Base-by-base conservation (phyloP, 2,888 invertebrate genomes). In the Nycteola revayana region DNA sequence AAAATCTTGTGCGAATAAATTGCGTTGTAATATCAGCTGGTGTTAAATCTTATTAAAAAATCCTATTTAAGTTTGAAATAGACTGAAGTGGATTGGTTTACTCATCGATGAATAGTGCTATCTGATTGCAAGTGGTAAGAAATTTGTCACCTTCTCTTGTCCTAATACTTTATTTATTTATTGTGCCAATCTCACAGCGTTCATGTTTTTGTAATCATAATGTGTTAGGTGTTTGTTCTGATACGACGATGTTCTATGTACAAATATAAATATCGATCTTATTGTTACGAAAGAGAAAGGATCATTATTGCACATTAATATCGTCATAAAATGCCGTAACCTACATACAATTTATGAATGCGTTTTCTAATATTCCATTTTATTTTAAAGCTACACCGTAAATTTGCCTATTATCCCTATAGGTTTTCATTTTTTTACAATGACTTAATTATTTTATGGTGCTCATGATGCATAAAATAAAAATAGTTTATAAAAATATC, bases 71-170 rank as follows among this genome's bases (percentile, higher is more conserved):
- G 36, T 39, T 49, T 42, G 23, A 20, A 42, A 38, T 26, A 40
- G 11, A 32, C 49, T 18, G 32, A 40, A 43, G 47, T 49, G 41
- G 25, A 40, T 38, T 43, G 37, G 32, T 38, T 41, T 37, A 42
- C 47, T 49, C 42, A 63, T 62, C 61, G 62, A 69, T 66, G 64
- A 69, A 53, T 62, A 66, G 54, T 58, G 42, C 51, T 43, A 49
- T 55, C 34, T 66, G 54, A 57, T 58, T 52, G 28, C 37, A 49
- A 59, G 65, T 63, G 70, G 72, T 74, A 69, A 68, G 70, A 50
- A 49, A 43, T 49, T 61, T 64, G 65, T 76, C 71, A 76, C 74
- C 75, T 76, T 79, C 73, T 70, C 50, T 62, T 73, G 72, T 56
- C 72, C 65, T 63, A 59, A 59, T 60, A 52, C 43, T 54, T 42